phyloP scores from a whole-genome alignment of 2,888 invertebrate species.

The Lithophane ornitopus region DNA sequence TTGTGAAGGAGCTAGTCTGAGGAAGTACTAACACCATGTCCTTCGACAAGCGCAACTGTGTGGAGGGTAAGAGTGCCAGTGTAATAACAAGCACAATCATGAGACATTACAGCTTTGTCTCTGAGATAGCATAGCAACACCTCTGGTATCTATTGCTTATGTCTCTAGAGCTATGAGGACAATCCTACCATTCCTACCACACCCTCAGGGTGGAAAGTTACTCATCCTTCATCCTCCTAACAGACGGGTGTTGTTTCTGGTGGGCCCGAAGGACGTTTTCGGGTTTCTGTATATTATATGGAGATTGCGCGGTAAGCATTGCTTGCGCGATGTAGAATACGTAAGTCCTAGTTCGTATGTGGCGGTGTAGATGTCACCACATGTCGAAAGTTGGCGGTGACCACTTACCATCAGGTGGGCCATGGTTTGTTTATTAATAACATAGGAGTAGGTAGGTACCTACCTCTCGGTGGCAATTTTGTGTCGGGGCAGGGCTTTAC shows the following conservation, averaged over 20 bases:
- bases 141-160: not conserved
- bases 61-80: too few species aligned
- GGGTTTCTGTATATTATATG: not conserved
- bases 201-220: not conserved
- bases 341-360: not conserved
- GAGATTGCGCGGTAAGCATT: not conserved
- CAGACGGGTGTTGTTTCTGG: not conserved
- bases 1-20: not conserved
- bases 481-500: slow-evolving; percentile 36
- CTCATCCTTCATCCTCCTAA: not conserved
- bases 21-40: not conserved
- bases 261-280: not conserved
- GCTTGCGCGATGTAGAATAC: not conserved
- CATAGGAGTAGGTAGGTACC: slow-evolving; percentile 56
- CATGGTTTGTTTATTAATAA: not conserved
- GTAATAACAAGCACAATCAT: not conserved
- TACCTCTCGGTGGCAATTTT: slow-evolving; percentile 71
- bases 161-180: not conserved
- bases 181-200: too few species aligned
- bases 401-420: not conserved
- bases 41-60: not conserved
- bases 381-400: not conserved
- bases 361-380: not conserved
- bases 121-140: too few species aligned
- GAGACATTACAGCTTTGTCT: not conserved